Conservation (phyloP, 2,113 vertebrate species). For the Kryptolebias marmoratus region DNA sequence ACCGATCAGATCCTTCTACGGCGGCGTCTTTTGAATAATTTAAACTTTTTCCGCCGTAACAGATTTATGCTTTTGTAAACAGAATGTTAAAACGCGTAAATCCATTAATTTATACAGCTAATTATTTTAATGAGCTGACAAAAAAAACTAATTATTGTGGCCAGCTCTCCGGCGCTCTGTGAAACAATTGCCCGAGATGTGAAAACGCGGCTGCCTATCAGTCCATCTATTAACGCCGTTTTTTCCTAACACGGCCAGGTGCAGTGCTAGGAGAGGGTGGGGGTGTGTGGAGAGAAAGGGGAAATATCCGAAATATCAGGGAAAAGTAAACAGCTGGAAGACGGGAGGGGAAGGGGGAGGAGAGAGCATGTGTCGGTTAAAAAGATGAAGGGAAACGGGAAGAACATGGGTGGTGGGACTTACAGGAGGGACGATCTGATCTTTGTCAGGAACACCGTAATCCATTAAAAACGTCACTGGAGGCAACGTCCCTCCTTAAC, state of each 20-base stretch:
- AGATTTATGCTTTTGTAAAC: conserved; percentile 26
- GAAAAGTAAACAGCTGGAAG: conserved; percentile 18
- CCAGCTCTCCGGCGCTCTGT: conserved; percentile 7
- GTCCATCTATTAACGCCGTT: conserved; percentile 25
- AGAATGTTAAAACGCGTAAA: conserved; percentile 4
- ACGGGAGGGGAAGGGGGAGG: conserved; percentile 9
- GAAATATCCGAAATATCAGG: conserved; percentile 9
- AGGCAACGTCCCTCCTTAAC: conserved; percentile 74
- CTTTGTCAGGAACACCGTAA: conserved; percentile 70
- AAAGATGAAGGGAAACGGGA: conserved; percentile 60
- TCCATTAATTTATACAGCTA: conserved; percentile 32
- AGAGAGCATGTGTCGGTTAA: conserved; percentile 30
- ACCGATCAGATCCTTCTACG: conserved; percentile 2
- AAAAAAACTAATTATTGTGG: conserved; percentile 32
- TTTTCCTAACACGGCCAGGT: conserved; percentile 2
- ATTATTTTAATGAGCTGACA: conserved; percentile 34
- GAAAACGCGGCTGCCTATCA: background rate
- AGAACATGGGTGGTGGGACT: conserved; percentile 55
- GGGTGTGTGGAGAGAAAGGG: conserved; percentile 15
- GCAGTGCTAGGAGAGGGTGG: background rate
- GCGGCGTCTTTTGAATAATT: conserved; percentile 7
- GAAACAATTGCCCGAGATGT: conserved; percentile 1
- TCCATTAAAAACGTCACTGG: conserved; percentile 79
- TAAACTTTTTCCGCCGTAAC: background rate
- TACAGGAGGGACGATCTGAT: conserved; percentile 63